These are phyloP conservation scores for Drosophila ezoana DNA, from an alignment of 2,888 invertebrate species.

Conservation along the genomic window DNA sequence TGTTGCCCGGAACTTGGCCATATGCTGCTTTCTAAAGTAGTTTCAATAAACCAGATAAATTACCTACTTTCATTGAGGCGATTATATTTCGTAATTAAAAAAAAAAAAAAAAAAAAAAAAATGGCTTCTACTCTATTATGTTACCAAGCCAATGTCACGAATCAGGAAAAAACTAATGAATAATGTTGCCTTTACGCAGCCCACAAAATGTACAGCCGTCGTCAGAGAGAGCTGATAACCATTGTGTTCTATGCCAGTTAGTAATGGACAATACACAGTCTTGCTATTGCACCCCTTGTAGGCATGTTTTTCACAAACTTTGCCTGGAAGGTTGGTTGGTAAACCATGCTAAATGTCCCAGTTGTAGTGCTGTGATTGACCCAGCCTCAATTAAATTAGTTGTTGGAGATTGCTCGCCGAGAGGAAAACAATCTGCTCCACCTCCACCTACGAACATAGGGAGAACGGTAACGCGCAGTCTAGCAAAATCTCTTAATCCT, in stretches of 20 bases:
- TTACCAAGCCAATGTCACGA: background rate
- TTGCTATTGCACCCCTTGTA: background rate
- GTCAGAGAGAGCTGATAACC: background rate
- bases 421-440: background rate
- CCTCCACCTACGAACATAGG: too few relatives aligned
- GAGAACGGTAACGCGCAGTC: too few relatives aligned
- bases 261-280: background rate
- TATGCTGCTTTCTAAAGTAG: too few relatives aligned
- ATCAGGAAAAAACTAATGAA: background rate
- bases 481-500: too few relatives aligned
- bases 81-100: too few relatives aligned
- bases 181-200: background rate
- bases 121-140: background rate
- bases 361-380: background rate
- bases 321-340: background rate
- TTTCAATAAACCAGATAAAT: too few relatives aligned
- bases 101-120: too few relatives aligned
- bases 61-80: too few relatives aligned
- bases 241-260: background rate
- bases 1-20: too few relatives aligned
- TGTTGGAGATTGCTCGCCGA: conserved; percentile 1
- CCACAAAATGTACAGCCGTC: background rate
- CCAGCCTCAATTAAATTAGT: background rate
- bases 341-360: background rate
- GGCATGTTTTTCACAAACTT: too few relatives aligned